Conservation (phyloP, 2,888 invertebrate species). For the Tillus elongatus region DNA sequence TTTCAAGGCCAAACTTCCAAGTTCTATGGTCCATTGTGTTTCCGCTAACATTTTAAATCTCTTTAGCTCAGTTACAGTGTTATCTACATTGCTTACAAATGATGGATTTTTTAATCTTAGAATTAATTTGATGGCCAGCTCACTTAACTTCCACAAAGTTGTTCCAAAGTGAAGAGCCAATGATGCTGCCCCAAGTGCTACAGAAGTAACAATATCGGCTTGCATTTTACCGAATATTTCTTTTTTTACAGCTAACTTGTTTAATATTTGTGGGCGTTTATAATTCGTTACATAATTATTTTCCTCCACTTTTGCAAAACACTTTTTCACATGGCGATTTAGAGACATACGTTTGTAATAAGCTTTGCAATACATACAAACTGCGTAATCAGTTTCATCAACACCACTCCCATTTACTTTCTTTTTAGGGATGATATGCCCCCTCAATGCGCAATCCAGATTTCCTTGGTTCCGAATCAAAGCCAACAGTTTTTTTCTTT, state of each 20-base stretch:
- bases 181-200: slow-evolving; percentile 7
- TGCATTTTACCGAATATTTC: slow-evolving; percentile 11
- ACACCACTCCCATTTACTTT: slow-evolving; percentile 5
- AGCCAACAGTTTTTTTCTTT: background rate
- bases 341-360: background rate
- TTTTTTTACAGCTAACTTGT: slow-evolving; percentile 11
- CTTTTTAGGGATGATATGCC: slow-evolving; percentile 9
- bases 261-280: slow-evolving; percentile 8
- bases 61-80: background rate
- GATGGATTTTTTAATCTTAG: background rate
- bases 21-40: slow-evolving; percentile 16
- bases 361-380: slow-evolving; percentile 8
- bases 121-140: background rate
- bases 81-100: background rate
- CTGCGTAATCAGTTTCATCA: slow-evolving; percentile 8
- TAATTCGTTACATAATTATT: background rate
- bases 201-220: slow-evolving; percentile 10
- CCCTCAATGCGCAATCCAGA: slow-evolving; percentile 1
- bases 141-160: background rate
- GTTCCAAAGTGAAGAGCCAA: slow-evolving; percentile 1
- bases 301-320: background rate
- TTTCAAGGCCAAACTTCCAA: slow-evolving; percentile 17
- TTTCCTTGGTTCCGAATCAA: slow-evolving; percentile 2
- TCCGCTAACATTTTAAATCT: slow-evolving; percentile 14
- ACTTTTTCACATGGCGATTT: slow-evolving; percentile 1